phyloP scores from a whole-genome alignment of 2,113 vertebrate genomes.

The Lepus americanus region DNA sequence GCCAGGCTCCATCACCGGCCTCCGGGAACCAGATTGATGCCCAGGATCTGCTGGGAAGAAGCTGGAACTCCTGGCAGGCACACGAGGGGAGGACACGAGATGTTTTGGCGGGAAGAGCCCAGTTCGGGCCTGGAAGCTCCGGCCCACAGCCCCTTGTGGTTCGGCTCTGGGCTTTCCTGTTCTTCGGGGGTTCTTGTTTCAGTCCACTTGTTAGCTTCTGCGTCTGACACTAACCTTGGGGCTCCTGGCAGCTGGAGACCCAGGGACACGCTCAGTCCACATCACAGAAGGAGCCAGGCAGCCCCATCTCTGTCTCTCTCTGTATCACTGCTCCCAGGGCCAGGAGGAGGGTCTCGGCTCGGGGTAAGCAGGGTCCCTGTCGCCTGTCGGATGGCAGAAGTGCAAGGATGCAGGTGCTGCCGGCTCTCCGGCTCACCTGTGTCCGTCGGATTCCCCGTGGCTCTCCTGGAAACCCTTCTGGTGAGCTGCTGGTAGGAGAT shows the following conservation, averaged over 20 bases:
- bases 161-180: not conserved
- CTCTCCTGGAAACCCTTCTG: not conserved
- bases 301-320: not conserved
- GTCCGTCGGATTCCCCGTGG: not conserved
- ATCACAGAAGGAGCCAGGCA: no score
- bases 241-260: rapidly evolving
- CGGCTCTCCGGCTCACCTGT: no score
- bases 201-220: rapidly evolving
- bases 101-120: rapidly evolving
- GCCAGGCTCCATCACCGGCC: rapidly evolving
- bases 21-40: rapidly evolving
- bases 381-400: rapidly evolving
- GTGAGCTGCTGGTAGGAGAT: no score
- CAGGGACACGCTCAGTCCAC: no score
- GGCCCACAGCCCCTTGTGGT: not conserved
- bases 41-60: no score
- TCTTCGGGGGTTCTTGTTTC: no score
- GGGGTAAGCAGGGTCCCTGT: not conserved
- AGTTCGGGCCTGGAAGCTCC: not conserved
- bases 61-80: rapidly evolving
- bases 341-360: rapidly evolving
- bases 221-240: no score
- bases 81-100: not conserved
- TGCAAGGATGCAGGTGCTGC: no score
- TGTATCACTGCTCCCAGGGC: no score